Base-by-base conservation (phyloP, 2,797 vertebrate species). In the Cephalopachus bancanus region DNA sequence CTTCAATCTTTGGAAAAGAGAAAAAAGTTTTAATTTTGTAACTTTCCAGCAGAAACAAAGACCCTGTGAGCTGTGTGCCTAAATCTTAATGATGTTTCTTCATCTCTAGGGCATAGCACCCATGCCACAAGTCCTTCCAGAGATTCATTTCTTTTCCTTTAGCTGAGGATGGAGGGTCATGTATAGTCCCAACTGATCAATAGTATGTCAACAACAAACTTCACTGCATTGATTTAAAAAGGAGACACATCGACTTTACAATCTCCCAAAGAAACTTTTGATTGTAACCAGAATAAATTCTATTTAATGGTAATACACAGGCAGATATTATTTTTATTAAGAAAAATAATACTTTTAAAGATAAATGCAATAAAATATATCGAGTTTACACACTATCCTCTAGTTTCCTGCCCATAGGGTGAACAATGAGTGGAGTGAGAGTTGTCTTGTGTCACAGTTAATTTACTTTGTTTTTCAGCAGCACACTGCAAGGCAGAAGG, bases 181-280 rank as follows among this genome's bases (percentile, higher is more conserved):
- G n/a, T 26, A 51, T 67, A 89, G 51, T 64, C 6, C 33, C 71
- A 93, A 78, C 1, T 17, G 79, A 33, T 64, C 55, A 65, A 51
- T 59, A 88, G 33, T 5, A 55, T 62, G 14, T n/a, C 75, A 74
- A 20, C 37, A 57, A 94, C 67, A 96, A 90, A 76, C 7, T 4
- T 91, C 37, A 76, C 22, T 96, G 20, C 80, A 62, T 67, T 84
- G 67, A 80, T 92, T 86, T 83, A 20, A 94, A 81, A 9, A 64
- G 44, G 80, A 69, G 28, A 85, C 17, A 51, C 15, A 59, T 44
- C 37, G 15, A 2, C 20, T 89, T 94, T 93, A 81, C 37, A 71
- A 88, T 44, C 10, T 2, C 15, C 4, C 30, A 30, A 44, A 33
- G 26, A 10, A 53, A 84, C 16, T 55, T 90, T 53, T 92, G 49